Evolutionary conservation across 2,888 invertebrate genomes (phyloP), one percentile per base, ranked within the genome.

Genomic region (Sussaba pulchella): DNA sequence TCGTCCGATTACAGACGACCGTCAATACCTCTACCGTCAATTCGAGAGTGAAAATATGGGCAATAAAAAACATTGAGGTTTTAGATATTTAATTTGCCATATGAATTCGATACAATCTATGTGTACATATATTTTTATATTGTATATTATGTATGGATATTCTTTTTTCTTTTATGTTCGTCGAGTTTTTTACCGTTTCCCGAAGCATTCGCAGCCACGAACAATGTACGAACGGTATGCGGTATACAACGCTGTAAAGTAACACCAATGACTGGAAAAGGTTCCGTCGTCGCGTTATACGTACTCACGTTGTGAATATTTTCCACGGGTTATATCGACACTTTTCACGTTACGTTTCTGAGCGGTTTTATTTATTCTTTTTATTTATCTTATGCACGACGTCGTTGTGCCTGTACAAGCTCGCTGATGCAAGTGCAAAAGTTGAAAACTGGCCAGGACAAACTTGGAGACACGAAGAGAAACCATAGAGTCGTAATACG

Each of bases 401-500:
- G n/a, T n/a, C n/a, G n/a, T n/a, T n/a, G n/a, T n/a, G 54, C 14
- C 59, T 43, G 21, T 4, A 39, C 59, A 24, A 43, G 39, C 31
- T 45, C 52, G 52, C 41, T n/a, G 41, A 47, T 52, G 54, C 12
- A 14, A 14, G n/a, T 54, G 4, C 14, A 24, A 12, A n/a, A 72
- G 84, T 81, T 82, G 87, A 87, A 88, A 89, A 89, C 87, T 85
- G 78, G 81, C 82, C 85, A 4, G 74, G 83, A 83, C 84, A 76
- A 89, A 88, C 87, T 88, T 85, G 67, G 70, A 78, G 88, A 83
- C 86, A 85, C 88, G 88, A 89, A 89, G 85, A 83, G 72, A 31
- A 6, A 31, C 6, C 67, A 76, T 9, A 31, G 67, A 69, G 78
- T 87, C 87, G 85, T 89, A 88, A 87, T 85, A 84, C 77, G 80